phyloP scores from a whole-genome alignment of 1,140 invertebrate species.

The Alviniconcha marisindica region DNA sequence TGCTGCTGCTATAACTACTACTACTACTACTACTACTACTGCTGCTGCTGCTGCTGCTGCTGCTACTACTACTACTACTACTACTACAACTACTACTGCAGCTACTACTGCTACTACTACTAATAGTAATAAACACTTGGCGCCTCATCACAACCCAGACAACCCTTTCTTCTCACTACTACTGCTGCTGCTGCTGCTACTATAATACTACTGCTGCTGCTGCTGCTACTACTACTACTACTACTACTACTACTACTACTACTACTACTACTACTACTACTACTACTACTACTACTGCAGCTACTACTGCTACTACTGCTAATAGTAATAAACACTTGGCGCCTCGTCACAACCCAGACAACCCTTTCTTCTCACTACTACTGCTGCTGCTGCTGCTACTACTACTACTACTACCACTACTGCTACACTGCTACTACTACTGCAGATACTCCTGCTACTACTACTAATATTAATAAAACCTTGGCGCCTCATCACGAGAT shows the following conservation, averaged over 20 bases:
- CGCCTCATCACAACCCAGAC: no score
- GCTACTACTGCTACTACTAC: constrained; percentile 20
- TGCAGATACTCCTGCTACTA: neutral
- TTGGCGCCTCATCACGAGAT: no score
- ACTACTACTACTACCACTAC: no score
- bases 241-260: constrained; percentile 20
- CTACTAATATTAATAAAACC: no score
- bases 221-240: constrained; percentile 6
- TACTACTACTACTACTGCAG: constrained; percentile 32
- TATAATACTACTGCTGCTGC: neutral
- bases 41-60: constrained; percentile 15
- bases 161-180: constrained; percentile 16
- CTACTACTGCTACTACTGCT: constrained; percentile 16
- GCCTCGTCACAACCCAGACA: no score
- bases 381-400: neutral
- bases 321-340: no score
- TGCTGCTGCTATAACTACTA: constrained; percentile 4
- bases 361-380: constrained; percentile 9
- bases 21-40: constrained; percentile 15
- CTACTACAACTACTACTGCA: constrained; percentile 31
- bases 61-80: constrained; percentile 31
- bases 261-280: constrained; percentile 30
- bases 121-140: neutral
- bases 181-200: neutral
- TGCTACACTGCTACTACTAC: neutral